Evolutionary conservation across 1,140 invertebrate genomes (phyloP), one percentile per base, ranked within the genome.

Genomic region (Piezodorus guildinii): DNA sequence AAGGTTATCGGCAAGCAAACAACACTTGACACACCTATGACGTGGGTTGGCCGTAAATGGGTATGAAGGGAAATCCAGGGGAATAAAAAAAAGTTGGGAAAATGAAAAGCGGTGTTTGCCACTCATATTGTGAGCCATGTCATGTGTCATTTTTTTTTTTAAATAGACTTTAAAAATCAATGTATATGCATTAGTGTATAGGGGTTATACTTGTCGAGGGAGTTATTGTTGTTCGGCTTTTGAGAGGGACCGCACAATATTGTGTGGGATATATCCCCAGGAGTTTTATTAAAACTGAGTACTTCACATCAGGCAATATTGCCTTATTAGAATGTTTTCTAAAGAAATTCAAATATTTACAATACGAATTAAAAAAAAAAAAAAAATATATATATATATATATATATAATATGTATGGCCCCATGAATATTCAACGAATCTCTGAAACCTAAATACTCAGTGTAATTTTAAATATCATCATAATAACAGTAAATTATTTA

Each of bases 121-220:
- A 56, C 52, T 56, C 52, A 56, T 15, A 56, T 56, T 56, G 52
- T 10, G 52, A 4, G 23, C 21, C 4, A 16, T 56, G 52, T 25
- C 52, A 56, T 56, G 52, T 56, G 52, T 56, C 52, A 56, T 56
- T 56, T 56, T 56, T 56, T 54, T 56, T 56, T 56, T 56, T 56
- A 56, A 56, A 56, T 56, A 56, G 17, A 56, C 23, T 56, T 56
- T 56, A 56, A 56, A 56, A 56, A 56, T 56, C 52, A 56, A 56
- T 56, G 52, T 56, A 56, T 25, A 56, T 56, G 52, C 17, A 56
- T 56, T 56, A 56, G 52, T 3, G 52, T 10, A 23, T 21, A 23
- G 23, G 52, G 52, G 52, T 56, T 56, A 56, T 56, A 56, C 23
- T 23, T 56, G 52, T 23, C 14, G 52, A 23, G 23, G 52, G 46